Conservation (phyloP, 1,140 invertebrate species). For the Bombus polaris region DNA sequence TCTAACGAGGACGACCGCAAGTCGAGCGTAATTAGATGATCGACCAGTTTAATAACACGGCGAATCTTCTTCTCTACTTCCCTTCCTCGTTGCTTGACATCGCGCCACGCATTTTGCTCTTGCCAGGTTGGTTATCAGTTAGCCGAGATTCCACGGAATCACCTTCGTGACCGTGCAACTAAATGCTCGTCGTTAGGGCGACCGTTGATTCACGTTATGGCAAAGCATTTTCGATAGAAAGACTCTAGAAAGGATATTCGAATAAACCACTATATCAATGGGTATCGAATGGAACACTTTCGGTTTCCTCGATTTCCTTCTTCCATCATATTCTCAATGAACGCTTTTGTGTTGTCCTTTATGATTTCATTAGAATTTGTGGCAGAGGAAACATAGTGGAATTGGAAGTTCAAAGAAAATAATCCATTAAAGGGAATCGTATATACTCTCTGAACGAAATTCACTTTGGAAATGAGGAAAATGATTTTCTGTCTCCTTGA, state of each 20-base stretch:
- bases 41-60: slow-evolving; percentile 51
- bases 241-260: slow-evolving; percentile 5
- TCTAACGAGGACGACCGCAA: neutral
- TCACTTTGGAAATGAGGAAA: too few species aligned
- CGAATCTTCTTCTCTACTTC: slow-evolving; percentile 5
- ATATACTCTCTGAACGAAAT: too few species aligned
- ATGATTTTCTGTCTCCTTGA: too few species aligned
- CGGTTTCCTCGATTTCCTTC: neutral
- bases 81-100: slow-evolving; percentile 27
- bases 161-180: slow-evolving; percentile 50
- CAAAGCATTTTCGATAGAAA: slow-evolving; percentile 51
- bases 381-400: neutral
- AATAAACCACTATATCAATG: neutral
- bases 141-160: slow-evolving; percentile 35
- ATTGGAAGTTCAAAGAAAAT: neutral
- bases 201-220: slow-evolving; percentile 27
- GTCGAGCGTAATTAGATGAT: slow-evolving; percentile 27
- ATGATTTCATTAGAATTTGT: neutral
- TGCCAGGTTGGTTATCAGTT: slow-evolving; percentile 45
- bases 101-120: slow-evolving; percentile 43
- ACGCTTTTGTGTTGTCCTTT: too few species aligned
- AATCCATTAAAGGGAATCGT: too few species aligned
- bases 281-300: neutral
- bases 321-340: too few species aligned
- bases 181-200: slow-evolving; percentile 49